Base-by-base conservation (phyloP, 1,140 invertebrate genomes). In the Capitella teleta region DNA sequence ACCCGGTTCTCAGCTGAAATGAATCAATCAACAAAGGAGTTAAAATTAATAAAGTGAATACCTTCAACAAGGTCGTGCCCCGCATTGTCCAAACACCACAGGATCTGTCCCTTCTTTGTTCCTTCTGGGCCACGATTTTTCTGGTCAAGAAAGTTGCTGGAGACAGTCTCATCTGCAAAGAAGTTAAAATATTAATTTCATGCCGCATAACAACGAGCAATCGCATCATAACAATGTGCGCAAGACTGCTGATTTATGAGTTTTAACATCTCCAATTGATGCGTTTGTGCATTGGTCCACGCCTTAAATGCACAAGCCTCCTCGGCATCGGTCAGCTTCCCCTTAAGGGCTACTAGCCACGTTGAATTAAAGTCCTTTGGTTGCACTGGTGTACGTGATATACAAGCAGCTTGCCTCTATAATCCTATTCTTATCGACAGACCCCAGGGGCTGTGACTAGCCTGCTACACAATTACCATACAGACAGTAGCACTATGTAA, bases 61-160 rank as follows among this genome's bases (percentile, higher is more conserved):
- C 66, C 61, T 54, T 65, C 60, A 28, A 60, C 60, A 52, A 68
- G 66, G 28, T 64, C 46, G 28, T 63, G 59, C 24, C 51, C 52
- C 10, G 63, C 58, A 26, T 62, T 61, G 44, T 60, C 54, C 16
- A 74, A 56, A 23, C 61, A 53, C 74, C 74, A 75, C 23, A 62
- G 47, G 5, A 75, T 62, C 28, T 70, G 55, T n/a, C 74, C 74
- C 23, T 56, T 61, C 19, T 61, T 53, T 18, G 60, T 61, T 18
- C 68, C 68, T 56, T 58, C 67, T 14, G 65, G 59, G 19, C 74
- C 72, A 46, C 68, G 60, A 34, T 59, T 71, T 55, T 70, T 70
- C 49, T 66, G 68, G 41, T 76, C 74, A 38, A 73, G 52, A 51
- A 66, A 76, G 42, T 67, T 61, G 14, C 51, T 53, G 1, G 57